These are phyloP conservation scores for Malacoraja senta DNA, from an alignment of 2,797 vertebrate species.

Conservation along the genomic window DNA sequence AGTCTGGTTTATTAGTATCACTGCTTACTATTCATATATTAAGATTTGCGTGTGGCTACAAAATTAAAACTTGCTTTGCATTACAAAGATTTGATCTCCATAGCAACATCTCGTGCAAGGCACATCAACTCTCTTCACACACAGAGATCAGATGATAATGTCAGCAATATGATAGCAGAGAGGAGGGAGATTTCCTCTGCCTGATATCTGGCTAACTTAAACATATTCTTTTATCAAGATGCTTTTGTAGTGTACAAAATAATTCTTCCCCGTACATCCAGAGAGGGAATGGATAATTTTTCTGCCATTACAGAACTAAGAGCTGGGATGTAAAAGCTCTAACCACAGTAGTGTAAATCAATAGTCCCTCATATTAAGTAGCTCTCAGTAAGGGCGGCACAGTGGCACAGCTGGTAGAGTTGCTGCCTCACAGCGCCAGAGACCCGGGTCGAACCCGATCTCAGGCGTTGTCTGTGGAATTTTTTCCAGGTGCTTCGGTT, in stretches of 20 bases:
- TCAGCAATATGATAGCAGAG: neutral
- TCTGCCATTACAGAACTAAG: neutral
- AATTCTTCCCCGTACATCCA: neutral
- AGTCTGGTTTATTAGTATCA: neutral
- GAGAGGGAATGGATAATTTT: neutral
- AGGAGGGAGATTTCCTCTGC: neutral
- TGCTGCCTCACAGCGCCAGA: no score
- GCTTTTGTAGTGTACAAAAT: neutral
- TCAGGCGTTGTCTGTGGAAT: no score
- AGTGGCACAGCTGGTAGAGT: no score
- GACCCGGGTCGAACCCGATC: no score
- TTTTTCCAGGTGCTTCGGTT: no score
- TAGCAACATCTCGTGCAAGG: slow-evolving; percentile 8
- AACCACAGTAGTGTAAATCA: neutral
- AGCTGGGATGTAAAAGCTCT: neutral
- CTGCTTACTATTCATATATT: neutral
- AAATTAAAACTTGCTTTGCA: neutral
- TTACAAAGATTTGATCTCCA: neutral
- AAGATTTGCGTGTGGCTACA: neutral
- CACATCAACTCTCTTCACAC: neutral
- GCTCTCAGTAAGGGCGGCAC: no score
- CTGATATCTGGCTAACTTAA: neutral
- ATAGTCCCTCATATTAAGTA: no score
- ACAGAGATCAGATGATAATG: neutral
- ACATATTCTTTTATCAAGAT: neutral